Conservation (phyloP, 1,140 invertebrate genomes). For the Dinothrombium tinctorium region DNA sequence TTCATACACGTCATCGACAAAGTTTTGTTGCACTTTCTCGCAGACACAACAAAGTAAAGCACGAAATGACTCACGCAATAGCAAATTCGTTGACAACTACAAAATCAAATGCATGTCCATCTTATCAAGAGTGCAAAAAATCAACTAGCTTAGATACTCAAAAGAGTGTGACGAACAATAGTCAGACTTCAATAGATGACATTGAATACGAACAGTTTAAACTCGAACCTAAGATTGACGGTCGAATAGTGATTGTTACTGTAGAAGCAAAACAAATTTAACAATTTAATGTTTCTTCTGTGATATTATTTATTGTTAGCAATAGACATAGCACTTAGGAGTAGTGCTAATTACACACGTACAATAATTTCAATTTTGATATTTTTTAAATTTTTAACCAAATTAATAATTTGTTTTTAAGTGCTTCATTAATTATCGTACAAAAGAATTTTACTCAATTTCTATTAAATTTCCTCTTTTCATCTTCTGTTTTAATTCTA, state of each 20-base stretch:
- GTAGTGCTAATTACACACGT: no score
- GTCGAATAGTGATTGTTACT: constrained; percentile 29
- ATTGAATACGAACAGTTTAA: constrained; percentile 43
- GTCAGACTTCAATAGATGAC: constrained; percentile 36
- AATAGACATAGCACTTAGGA: no score
- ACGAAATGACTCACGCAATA: no score
- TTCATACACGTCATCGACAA: constrained; percentile 53
- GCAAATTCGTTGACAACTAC: no score
- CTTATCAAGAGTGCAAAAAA: no score
- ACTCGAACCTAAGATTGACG: constrained; percentile 43
- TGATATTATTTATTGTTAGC: no score
- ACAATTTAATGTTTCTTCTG: no score
- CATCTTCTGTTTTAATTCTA: no score
- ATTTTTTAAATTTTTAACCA: background rate
- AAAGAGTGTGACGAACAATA: background rate
- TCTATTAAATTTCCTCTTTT: no score
- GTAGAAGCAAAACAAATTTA: background rate
- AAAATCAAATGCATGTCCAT: no score
- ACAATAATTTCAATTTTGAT: background rate
- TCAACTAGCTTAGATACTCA: constrained; percentile 5
- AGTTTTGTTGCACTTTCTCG: constrained; percentile 48
- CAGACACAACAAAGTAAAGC: constrained; percentile 47
- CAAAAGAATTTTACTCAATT: no score
- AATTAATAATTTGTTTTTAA: background rate
- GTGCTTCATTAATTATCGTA: no score